These are phyloP conservation scores for Hemaris fuciformis DNA, from an alignment of 2,888 invertebrate species.

Conservation along the genomic window DNA sequence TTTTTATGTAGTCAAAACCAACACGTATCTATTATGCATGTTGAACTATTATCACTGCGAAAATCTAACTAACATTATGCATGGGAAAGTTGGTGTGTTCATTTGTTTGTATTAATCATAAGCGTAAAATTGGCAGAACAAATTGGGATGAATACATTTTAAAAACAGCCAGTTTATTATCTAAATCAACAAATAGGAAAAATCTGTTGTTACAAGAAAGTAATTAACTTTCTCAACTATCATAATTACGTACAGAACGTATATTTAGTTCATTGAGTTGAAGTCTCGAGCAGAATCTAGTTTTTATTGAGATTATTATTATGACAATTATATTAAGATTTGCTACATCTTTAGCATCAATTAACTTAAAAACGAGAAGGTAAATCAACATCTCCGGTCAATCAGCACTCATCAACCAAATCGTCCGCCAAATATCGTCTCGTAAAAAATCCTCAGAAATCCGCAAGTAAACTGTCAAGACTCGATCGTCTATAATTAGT, in stretches of 20 bases:
- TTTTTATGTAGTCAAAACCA: not conserved
- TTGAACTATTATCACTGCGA: not conserved
- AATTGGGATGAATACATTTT: no score
- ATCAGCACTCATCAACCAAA: constrained; percentile 24
- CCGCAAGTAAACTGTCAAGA: constrained; percentile 67
- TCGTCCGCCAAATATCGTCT: constrained; percentile 44
- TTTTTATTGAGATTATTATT: no score
- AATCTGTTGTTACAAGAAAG: not conserved
- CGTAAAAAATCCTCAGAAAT: constrained; percentile 50
- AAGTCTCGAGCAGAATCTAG: no score
- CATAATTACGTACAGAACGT: no score
- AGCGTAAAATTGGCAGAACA: no score
- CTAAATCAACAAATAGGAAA: not conserved
- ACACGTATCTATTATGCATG: not conserved
- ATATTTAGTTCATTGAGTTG: no score
- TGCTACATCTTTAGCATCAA: no score
- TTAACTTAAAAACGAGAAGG: constrained; percentile 3
- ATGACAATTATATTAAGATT: no score
- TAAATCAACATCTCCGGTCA: constrained; percentile 20
- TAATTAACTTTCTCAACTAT: not conserved
- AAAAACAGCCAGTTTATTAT: no score
- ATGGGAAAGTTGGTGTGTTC: no score
- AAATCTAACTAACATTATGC: not conserved
- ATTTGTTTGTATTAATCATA: no score
- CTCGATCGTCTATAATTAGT: constrained; percentile 76